Evolutionary conservation across 2,888 invertebrate species (phyloP), one percentile per base, ranked within the genome.

Genomic region (Adelphocoris suturalis): DNA sequence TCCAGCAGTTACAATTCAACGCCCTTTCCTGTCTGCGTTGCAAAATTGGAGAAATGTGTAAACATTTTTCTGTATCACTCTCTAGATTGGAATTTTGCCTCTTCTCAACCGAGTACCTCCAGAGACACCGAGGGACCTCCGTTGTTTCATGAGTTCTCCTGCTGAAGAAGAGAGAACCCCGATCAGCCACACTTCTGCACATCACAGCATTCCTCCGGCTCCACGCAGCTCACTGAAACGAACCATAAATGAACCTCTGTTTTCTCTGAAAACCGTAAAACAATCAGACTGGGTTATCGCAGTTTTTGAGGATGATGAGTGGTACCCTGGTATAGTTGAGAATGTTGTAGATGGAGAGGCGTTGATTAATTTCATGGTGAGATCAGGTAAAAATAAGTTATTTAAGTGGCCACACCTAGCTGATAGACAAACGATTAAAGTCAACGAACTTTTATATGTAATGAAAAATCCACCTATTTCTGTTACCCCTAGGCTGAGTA

Each of bases 261-360:
- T 78, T 27, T 82, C 84, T 82, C 48, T 47, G 47, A 82, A 37
- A 37, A 37, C 37, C 37, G 84, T 47, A 47, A 48, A 28, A n/a
- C 2, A 47, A 78, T 78, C 7, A 16, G 84, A 82, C 84, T 82
- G 52, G 82, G 82, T 82, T 13, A 46, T 46, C 16, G 82, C 82
- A 23, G 37, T 82, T 16, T 82, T 82, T 82, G 16, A 48, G 46
- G 82, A 82, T 19, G 82, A 82, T 14, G 13, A 76, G 14, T 82
- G 82, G 82, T 82, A 82, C 19, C 82, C 82, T 47, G 82, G 82
- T 47, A 82, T 82, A n/a, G 37, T 76, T 76, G 28, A 76, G 23
- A 23, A 27, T 7, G 14, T 23, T 19, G 9, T 0, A 14, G 82
- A 46, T 46, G 82, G n/a, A 23, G 81, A n/a, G 14, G 12, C 28